A percentile compares a stretch with the other conserved stretches of the same genome.
Evolutionary conservation across 2,888 invertebrate species (phyloP).

Genomic region (Ophion obscuratus): DNA sequence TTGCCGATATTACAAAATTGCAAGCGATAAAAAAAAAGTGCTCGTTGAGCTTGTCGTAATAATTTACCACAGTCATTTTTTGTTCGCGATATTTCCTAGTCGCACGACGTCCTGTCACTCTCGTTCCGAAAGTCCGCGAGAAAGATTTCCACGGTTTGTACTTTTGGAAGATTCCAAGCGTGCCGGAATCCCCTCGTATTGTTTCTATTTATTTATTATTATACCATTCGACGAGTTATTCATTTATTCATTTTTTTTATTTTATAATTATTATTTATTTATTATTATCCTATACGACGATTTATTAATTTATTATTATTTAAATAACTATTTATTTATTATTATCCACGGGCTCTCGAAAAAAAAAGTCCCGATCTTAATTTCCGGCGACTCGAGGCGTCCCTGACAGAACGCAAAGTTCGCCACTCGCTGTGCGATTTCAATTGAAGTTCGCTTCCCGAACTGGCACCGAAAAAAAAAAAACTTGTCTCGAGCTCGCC

Average conservation of each 20-base stretch:
- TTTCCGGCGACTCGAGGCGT: neutral
- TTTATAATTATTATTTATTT: too few species aligned
- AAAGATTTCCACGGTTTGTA: neutral
- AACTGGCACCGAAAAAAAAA: neutral
- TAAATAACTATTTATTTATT: too few species aligned
- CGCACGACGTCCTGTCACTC: neutral
- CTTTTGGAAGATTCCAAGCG: neutral
- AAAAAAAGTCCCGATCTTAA: neutral
- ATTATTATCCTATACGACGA: too few species aligned
- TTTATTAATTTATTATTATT: too few species aligned
- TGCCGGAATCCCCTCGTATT: neutral
- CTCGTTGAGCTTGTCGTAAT: conserved; percentile 16
- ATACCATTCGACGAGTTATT: too few species aligned
- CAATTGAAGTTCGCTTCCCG: neutral
- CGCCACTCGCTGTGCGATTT: neutral
- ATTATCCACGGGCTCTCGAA: neutral
- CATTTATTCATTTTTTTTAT: too few species aligned
- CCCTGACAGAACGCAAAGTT: too few species aligned
- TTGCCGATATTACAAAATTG: conserved; percentile 13
- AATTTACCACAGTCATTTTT: conserved; percentile 54
- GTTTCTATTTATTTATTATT: neutral
- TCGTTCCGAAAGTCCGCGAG: neutral
- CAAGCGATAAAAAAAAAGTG: conserved; percentile 5
- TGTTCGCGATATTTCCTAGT: neutral
- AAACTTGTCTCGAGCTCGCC: too few species aligned